Conservation (phyloP, 2,888 invertebrate species). For the Oligia latruncula region DNA sequence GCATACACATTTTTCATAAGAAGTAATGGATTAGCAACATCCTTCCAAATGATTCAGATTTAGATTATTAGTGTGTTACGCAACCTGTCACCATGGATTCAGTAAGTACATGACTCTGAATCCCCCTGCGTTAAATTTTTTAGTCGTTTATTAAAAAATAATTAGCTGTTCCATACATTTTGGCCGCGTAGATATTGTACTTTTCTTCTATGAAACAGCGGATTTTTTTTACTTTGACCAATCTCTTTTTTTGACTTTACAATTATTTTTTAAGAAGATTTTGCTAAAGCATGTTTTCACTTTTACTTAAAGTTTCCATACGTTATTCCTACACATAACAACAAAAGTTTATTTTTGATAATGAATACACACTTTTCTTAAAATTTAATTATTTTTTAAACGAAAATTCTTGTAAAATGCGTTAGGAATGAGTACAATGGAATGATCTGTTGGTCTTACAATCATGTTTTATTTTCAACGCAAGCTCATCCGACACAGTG, state of each 20-base stretch:
- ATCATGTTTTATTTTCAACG: not conserved
- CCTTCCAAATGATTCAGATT: no score
- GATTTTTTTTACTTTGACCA: not conserved
- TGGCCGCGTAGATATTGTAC: not conserved
- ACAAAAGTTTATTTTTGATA: slow-evolving; percentile 15
- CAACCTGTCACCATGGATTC: not conserved
- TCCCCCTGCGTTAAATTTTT: not conserved
- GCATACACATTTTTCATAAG: no score
- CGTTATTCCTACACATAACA: slow-evolving; percentile 13
- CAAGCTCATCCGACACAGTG: no score
- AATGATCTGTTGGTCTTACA: slow-evolving; percentile 23
- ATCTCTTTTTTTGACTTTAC: not conserved
- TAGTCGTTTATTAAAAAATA: not conserved
- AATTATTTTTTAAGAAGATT: not conserved
- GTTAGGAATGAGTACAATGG: slow-evolving; percentile 31
- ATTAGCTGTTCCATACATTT: not conserved
- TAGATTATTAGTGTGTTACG: no score
- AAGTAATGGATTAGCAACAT: no score
- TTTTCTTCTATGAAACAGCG: not conserved
- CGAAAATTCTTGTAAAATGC: slow-evolving; percentile 2
- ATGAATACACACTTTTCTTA: slow-evolving; percentile 1
- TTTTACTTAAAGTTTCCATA: slow-evolving; percentile 10
- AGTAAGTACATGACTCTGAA: not conserved
- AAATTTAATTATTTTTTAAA: not conserved
- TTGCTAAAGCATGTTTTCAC: slow-evolving; percentile 6